These are phyloP conservation scores for Acronicta leporina DNA, from an alignment of 2,888 invertebrate genomes.

Conservation along the genomic window DNA sequence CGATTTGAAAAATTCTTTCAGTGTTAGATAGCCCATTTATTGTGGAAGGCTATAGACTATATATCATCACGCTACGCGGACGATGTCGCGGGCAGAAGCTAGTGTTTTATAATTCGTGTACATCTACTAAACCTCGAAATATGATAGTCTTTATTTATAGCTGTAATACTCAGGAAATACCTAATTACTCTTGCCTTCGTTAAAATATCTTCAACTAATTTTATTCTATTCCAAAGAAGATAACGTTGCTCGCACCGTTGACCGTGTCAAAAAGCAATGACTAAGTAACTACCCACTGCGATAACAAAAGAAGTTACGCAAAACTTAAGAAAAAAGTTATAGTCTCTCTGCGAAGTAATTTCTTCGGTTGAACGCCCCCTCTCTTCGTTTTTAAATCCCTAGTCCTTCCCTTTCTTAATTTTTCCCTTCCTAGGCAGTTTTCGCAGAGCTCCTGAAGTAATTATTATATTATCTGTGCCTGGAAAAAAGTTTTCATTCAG, in stretches of 20 bases:
- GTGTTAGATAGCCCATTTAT: too few relatives aligned
- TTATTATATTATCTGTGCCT: conserved; percentile 52
- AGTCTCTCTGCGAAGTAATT: conserved; percentile 50
- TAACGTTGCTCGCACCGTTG: conserved; percentile 43
- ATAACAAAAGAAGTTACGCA: conserved; percentile 49
- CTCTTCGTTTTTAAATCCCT: conserved; percentile 45
- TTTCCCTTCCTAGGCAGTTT: conserved; percentile 48
- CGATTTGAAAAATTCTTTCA: too few relatives aligned
- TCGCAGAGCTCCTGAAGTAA: conserved; percentile 44
- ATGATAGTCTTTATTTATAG: conserved; percentile 6
- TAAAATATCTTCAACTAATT: conserved; percentile 47
- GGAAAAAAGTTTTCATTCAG: conserved; percentile 44
- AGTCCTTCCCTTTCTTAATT: conserved; percentile 32
- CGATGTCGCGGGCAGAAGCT: too few relatives aligned
- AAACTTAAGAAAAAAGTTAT: conserved; percentile 47
- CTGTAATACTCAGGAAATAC: conserved; percentile 20
- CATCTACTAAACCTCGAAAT: too few relatives aligned
- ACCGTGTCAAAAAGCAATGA: conserved; percentile 37
- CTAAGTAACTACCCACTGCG: conserved; percentile 27
- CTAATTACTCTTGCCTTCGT: conserved; percentile 36
- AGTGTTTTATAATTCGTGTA: too few relatives aligned
- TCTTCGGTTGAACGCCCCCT: conserved; percentile 53
- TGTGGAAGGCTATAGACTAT: too few relatives aligned
- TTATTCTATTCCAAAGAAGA: conserved; percentile 46
- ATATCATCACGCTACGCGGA: too few relatives aligned